phyloP scores from a whole-genome alignment of 2,113 vertebrate species.

The Siniperca knerii region DNA sequence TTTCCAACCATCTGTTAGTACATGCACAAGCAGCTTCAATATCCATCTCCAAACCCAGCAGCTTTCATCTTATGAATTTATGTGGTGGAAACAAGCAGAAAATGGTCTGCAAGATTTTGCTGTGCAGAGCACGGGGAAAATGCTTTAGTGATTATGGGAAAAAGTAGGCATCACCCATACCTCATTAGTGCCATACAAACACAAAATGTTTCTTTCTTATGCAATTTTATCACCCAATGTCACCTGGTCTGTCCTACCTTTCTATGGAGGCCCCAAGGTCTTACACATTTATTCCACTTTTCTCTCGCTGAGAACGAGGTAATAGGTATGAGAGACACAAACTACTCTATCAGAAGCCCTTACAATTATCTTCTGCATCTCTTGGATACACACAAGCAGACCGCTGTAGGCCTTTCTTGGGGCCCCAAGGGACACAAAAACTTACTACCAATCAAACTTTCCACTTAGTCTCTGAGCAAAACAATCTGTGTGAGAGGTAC shows the following conservation, averaged over 20 bases:
- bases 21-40: conserved; percentile 36
- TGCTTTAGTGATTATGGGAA: conserved; percentile 29
- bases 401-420: conserved; percentile 44
- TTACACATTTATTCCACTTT: conserved; percentile 45
- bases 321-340: conserved; percentile 51
- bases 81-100: conserved; percentile 31
- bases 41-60: conserved; percentile 45
- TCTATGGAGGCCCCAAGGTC: conserved; percentile 2
- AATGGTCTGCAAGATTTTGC: conserved; percentile 21
- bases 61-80: conserved; percentile 63
- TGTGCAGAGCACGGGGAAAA: conserved; percentile 28
- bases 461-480: conserved; percentile 75
- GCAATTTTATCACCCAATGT: conserved; percentile 47
- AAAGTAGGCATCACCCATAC: conserved; percentile 18
- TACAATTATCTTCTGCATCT: conserved; percentile 71
- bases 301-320: conserved; percentile 53
- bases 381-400: conserved; percentile 63
- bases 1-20: conserved; percentile 67
- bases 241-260: conserved; percentile 31
- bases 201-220: conserved; percentile 38
- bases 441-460: conserved; percentile 71
- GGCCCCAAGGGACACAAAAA: conserved; percentile 59
- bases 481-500: conserved; percentile 65
- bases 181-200: conserved; percentile 53
- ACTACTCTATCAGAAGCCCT: conserved; percentile 54